These are phyloP conservation scores for Urocyon cinereoargenteus DNA, from an alignment of 2,797 vertebrate genomes.

Conservation along the genomic window DNA sequence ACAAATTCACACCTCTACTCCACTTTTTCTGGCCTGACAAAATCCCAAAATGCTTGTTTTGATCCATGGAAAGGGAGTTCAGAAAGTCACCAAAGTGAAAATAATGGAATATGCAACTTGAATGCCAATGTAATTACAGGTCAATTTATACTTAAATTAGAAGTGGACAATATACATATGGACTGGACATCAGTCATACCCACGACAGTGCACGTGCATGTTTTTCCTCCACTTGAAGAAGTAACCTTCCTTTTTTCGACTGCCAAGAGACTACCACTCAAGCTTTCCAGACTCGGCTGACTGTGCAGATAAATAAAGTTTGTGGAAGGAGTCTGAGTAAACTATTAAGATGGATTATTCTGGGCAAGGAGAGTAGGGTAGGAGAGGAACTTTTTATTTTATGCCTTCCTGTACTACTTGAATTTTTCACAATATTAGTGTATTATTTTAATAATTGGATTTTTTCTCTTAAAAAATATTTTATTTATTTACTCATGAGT, in stretches of 20 bases:
- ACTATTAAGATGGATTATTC: neutral
- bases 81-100: neutral
- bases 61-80: neutral
- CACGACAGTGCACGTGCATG: no score
- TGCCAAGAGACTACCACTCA: neutral
- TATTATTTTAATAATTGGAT: neutral
- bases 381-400: neutral
- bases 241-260: neutral
- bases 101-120: neutral
- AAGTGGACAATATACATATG: neutral
- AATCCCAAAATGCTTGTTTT: slow-evolving; percentile 2
- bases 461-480: neutral
- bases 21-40: neutral
- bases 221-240: neutral
- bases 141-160: neutral
- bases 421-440: neutral
- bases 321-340: neutral
- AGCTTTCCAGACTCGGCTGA: neutral
- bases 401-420: neutral
- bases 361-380: neutral
- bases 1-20: neutral
- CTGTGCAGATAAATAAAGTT: neutral
- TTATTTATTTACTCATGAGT: no score
- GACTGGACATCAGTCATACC: neutral
- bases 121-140: neutral